Base-by-base conservation (phyloP, 1,140 invertebrate species). In the Zaprionus africanus region DNA sequence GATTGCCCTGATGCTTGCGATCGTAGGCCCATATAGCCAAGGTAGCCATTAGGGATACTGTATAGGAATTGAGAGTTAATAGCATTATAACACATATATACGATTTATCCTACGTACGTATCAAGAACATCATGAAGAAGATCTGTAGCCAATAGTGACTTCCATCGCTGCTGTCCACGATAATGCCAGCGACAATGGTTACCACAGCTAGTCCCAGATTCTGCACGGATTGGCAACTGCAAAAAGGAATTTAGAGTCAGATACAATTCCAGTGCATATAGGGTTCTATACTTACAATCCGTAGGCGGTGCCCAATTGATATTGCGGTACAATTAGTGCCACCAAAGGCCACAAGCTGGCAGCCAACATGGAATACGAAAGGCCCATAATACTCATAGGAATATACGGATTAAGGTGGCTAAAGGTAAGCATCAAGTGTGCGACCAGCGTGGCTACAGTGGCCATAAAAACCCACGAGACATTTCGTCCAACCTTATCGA, bases 321-420 rank as follows among this genome's bases (percentile, higher is more conserved):
- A 96, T 92, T 98, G 96, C 7, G 97, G 97, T 63, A 99, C 96
- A 73, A 99, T 96, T 24, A 99, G 93, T 5, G 98, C 95, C 12
- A 99, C 97, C 88, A 99, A 94, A 11, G 98, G 98, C 98, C 99
- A 99, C 12, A 99, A 93, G 64, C 97, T 97, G 93, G 97, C 98
- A 2, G 98, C 98, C 38, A 99, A 93, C 93, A 99, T 95, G 1
- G 98, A 98, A 93, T 99, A 99, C 0, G 97, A 95, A 6, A 99
- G 76, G 34, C 98, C 98, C 94, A 99, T 96, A 2, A 96, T 93
- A 93, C 97, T 96, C 96, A 99, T 98, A 61, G 96, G 95, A 69
- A 97, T 93, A 90, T 96, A 99, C 0, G 98, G 98, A 93, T 96
- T 97, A 12, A 96, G 78, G 86, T 96, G 96, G 0, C 97, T 97